phyloP scores from a whole-genome alignment of 2,113 vertebrate species.

The Paramisgurnus dabryanus region DNA sequence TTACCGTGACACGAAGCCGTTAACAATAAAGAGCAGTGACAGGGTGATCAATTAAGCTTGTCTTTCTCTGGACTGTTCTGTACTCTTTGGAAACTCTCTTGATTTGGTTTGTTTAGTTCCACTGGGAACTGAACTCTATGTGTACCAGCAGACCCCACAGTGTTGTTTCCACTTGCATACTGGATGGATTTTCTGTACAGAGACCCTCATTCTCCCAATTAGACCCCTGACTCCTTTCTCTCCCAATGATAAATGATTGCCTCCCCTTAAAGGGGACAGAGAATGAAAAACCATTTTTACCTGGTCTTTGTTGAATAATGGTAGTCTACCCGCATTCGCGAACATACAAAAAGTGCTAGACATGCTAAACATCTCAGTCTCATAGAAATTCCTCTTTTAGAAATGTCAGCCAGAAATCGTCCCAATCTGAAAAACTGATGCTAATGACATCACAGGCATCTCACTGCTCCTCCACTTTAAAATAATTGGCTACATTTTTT shows the following conservation, averaged over 20 bases:
- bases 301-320: too few relatives aligned
- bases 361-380: too few relatives aligned
- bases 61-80: constrained; percentile 27
- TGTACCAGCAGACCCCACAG: neutral
- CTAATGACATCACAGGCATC: too few relatives aligned
- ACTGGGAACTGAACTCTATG: constrained; percentile 7
- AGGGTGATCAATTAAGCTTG: constrained; percentile 62
- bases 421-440: too few relatives aligned
- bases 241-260: constrained; percentile 35
- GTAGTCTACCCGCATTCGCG: too few relatives aligned
- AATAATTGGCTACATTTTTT: too few relatives aligned
- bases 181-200: neutral
- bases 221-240: constrained; percentile 23
- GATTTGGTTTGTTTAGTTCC: constrained; percentile 2
- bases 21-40: constrained; percentile 64
- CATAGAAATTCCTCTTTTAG: too few relatives aligned
- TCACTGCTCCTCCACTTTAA: too few relatives aligned
- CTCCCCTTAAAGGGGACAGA: neutral
- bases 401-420: too few relatives aligned
- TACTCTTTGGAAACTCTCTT: constrained; percentile 27
- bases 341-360: too few relatives aligned
- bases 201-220: constrained; percentile 1
- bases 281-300: too few relatives aligned
- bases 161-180: constrained; percentile 7
- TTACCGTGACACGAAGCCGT: constrained; percentile 66